A percentile compares a stretch with the other conserved stretches of the same genome.
Evolutionary conservation across 2,113 vertebrate species (phyloP).

Genomic region (Aythya baeri): DNA sequence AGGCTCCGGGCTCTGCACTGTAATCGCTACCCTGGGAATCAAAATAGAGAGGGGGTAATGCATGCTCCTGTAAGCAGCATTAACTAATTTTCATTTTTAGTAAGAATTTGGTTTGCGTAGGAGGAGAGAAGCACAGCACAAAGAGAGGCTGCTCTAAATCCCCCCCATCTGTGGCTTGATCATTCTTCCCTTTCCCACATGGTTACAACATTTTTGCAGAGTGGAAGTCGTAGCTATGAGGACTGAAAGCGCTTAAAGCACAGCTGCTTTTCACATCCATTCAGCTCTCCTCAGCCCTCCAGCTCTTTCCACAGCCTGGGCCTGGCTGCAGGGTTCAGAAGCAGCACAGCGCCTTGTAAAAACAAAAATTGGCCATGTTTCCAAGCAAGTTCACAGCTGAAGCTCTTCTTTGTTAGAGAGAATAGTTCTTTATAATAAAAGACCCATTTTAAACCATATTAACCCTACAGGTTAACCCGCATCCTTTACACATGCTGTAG

Average conservation of each 20-base stretch:
- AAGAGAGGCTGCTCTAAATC: slow-evolving; percentile 39
- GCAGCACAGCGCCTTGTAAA: not conserved
- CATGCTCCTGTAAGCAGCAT: slow-evolving; percentile 38
- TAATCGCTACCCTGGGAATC: slow-evolving; percentile 32
- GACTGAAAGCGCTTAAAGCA: slow-evolving; percentile 55
- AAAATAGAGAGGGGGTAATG: slow-evolving; percentile 31
- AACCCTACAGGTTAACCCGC: slow-evolving; percentile 26
- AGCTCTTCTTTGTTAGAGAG: slow-evolving; percentile 13
- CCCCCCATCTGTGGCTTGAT: slow-evolving; percentile 44
- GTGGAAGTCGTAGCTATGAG: slow-evolving; percentile 63
- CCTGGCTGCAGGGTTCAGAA: slow-evolving; percentile 38
- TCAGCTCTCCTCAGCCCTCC: slow-evolving; percentile 38
- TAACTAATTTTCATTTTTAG: slow-evolving; percentile 63
- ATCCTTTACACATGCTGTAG: not conserved
- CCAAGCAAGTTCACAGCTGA: slow-evolving; percentile 13
- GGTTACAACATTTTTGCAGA: slow-evolving; percentile 63
- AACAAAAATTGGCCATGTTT: not conserved
- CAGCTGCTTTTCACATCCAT: slow-evolving; percentile 67
- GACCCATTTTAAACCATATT: slow-evolving; percentile 31
- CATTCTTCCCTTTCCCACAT: slow-evolving; percentile 60
- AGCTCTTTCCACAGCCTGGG: slow-evolving; percentile 50
- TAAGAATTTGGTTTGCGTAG: slow-evolving; percentile 49
- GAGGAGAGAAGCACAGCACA: slow-evolving; percentile 52
- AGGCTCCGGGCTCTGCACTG: not conserved
- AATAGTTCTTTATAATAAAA: slow-evolving; percentile 46